Base-by-base conservation (phyloP, 2,888 invertebrate genomes). In the Conchocele bisecta region DNA sequence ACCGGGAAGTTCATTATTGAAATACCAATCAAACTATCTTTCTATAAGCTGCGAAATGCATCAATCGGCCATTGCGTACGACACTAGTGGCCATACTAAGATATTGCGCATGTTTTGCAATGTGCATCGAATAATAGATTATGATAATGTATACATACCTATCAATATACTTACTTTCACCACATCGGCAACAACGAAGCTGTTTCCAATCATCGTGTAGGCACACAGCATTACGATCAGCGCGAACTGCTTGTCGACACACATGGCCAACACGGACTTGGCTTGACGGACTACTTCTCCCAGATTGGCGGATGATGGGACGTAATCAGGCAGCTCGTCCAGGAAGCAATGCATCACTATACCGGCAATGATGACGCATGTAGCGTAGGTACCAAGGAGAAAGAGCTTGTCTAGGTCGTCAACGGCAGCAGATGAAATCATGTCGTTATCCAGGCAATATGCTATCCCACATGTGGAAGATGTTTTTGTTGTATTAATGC, bases 101-200 rank as follows among this genome's bases (percentile, higher is more conserved):
- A n/a, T n/a, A n/a, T n/a, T n/a, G n/a, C n/a, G n/a, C n/a, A n/a
- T n/a, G n/a, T n/a, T n/a, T n/a, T n/a, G n/a, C n/a, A n/a, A n/a
- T n/a, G n/a, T n/a, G n/a, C n/a, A n/a, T n/a, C n/a, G n/a, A n/a
- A n/a, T n/a, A n/a, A n/a, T n/a, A n/a, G n/a, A n/a, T n/a, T 44
- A 13, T 15, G 44, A n/a, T 44, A 44, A 44, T 11, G 20, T 44
- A 17, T n/a, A 11, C 13, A 44, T n/a, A 15, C 9, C 13, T 44
- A 33, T 6, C 9, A 37, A 17, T 17, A 9, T 24, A 63, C 74
- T 60, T 81, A 89, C 90, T 88, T 87, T 89, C 42, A 86, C 83
- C 42, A 88, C 83, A 54, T 90, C 90, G 17, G 88, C 89, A 46
- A 86, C 83, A 37, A 88, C 83, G 74, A 89, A 90, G 48, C 85